Evolutionary conservation across 2,797 vertebrate species (phyloP).

Genomic region (Manis javanica): DNA sequence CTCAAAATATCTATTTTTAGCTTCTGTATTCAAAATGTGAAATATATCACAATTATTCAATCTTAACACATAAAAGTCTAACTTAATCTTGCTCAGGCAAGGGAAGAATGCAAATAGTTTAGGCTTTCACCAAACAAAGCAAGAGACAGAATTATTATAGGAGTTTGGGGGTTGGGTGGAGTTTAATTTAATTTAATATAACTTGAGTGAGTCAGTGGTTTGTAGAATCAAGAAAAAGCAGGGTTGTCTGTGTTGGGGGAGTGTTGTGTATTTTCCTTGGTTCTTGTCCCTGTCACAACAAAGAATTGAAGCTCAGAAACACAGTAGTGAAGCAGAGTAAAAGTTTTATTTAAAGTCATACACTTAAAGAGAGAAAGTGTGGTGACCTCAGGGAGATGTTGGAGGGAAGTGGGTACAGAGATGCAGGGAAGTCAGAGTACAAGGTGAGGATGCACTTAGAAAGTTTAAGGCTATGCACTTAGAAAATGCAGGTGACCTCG

Average conservation of each 20-base stretch:
- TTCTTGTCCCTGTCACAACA: too few relatives aligned
- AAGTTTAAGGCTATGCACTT: too few relatives aligned
- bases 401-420: too few relatives aligned
- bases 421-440: too few relatives aligned
- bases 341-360: too few relatives aligned
- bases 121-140: neutral
- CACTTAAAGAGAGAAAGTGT: too few relatives aligned
- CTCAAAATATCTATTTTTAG: neutral
- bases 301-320: too few relatives aligned
- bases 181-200: neutral
- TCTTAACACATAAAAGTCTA: neutral
- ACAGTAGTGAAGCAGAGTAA: too few relatives aligned
- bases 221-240: neutral
- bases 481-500: too few relatives aligned
- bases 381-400: too few relatives aligned
- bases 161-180: neutral
- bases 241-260: neutral
- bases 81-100: slow-evolving; percentile 1
- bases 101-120: neutral
- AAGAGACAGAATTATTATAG: neutral
- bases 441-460: too few relatives aligned
- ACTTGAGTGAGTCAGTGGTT: neutral
- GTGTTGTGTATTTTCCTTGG: too few relatives aligned
- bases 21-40: neutral
- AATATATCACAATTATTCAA: neutral